These are phyloP conservation scores for Zaprionus gabonicus DNA, from an alignment of 1,140 invertebrate genomes.

Conservation along the genomic window DNA sequence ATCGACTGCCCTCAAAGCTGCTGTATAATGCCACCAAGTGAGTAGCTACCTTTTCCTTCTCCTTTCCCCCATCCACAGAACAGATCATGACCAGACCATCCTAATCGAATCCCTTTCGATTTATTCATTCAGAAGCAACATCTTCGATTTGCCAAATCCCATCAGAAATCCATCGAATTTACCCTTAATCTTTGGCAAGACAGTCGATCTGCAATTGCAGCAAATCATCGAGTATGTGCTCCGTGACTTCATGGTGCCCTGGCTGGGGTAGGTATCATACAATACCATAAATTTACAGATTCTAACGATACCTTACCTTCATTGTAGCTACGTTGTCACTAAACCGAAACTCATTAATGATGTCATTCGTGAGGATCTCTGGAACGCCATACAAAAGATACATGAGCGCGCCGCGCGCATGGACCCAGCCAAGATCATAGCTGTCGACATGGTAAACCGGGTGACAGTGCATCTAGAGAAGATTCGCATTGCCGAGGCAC, in stretches of 20 bases:
- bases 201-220: conserved; percentile 92
- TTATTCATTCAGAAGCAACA: conserved; percentile 64
- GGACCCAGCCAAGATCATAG: conserved; percentile 92
- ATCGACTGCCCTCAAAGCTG: conserved; percentile 73
- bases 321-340: conserved; percentile 77
- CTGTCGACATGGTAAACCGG: conserved; percentile 90
- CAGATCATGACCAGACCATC: no score
- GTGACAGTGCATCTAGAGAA: conserved; percentile 94
- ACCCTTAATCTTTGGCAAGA: conserved; percentile 90
- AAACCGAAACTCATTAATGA: conserved; percentile 87
- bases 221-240: conserved; percentile 92
- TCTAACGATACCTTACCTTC: neutral
- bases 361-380: conserved; percentile 91
- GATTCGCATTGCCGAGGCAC: conserved; percentile 90
- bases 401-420: conserved; percentile 90
- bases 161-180: conserved; percentile 85
- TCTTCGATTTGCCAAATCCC: conserved; percentile 83
- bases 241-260: conserved; percentile 91
- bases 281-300: neutral
- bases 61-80: neutral
- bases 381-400: conserved; percentile 91
- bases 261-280: conserved; percentile 87
- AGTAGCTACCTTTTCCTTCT: conserved; percentile 23
- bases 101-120: neutral
- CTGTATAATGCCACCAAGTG: conserved; percentile 84